Percentiles rank a stretch among this genome's conserved stretches.
Conservation (phyloP, 2,797 vertebrate genomes). For the Sebastes vulpes region DNA sequence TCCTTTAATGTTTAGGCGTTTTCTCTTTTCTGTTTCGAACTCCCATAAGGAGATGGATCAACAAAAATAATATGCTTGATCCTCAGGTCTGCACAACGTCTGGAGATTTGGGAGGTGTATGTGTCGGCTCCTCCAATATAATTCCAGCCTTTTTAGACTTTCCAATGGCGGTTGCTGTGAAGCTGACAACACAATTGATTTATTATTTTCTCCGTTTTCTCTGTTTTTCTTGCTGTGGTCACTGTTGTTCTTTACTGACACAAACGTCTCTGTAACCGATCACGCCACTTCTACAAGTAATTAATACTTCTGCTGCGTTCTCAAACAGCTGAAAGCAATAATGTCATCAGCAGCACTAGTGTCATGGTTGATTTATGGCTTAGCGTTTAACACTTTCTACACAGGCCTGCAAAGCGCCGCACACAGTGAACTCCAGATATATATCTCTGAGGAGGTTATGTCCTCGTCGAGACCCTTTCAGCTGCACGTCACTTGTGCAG, state of each 20-base stretch:
- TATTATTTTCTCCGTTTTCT: background rate
- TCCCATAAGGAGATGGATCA: background rate
- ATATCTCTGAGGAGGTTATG: conserved; percentile 44
- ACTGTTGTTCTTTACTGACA: conserved; percentile 41
- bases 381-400: conserved; percentile 38
- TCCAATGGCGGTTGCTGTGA: background rate
- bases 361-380: conserved; percentile 69
- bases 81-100: background rate
- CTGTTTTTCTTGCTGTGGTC: conserved; percentile 7
- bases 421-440: conserved; percentile 38
- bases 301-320: conserved; percentile 44
- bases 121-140: background rate
- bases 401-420: conserved; percentile 34
- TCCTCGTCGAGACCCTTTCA: conserved; percentile 40
- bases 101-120: background rate
- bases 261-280: conserved; percentile 45
- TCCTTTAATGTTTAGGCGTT: background rate
- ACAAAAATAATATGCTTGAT: background rate
- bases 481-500: conserved; percentile 40
- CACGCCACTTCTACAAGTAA: conserved; percentile 30
- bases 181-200: background rate
- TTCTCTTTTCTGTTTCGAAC: background rate
- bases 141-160: background rate
- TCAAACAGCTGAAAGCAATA: conserved; percentile 76
- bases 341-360: conserved; percentile 63